Evolutionary conservation across 2,888 invertebrate genomes (phyloP), one percentile per base, ranked within the genome.

Genomic region (Leptarthrus brevirostris): DNA sequence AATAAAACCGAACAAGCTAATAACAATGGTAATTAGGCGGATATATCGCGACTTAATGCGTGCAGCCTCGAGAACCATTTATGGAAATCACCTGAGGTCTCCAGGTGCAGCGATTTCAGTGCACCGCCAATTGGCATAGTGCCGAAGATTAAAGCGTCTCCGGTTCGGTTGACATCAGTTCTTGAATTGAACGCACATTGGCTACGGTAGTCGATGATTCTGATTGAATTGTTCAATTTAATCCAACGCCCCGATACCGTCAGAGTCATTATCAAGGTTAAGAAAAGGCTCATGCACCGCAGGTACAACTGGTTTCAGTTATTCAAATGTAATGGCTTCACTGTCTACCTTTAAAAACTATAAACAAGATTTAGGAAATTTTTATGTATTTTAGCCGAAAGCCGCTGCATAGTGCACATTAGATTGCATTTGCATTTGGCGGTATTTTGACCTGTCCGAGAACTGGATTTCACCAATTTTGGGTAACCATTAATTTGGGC

Each of bases 11-110:
- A 56, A 56, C 56, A 16, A 56, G 14, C 56, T 26, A 34, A 34
- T 56, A 56, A 56, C 56, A 56, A 56, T 56, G 56, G 56, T 56
- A 56, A 56, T 56, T 56, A 56, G 56, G 56, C 56, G 56, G 56
- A 56, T 56, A 56, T 54, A 26, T 16, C 34, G 24, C 56, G 26
- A 6, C 30, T 56, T 56, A 30, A 56, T 56, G 56, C 56, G 56
- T 56, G 34, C 34, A 56, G 56, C 56, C 56, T 56, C 56, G 56
- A 56, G 14, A 6, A 16, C 30, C 56, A 6, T 56, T n/a, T 14
- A 26, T 56, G 56, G 56, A 56, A n/a, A 30, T 14, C 12, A 56
- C 56, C 56, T 56, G 56, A 26, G 30, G 30, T 8, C 26, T 14
- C 53, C 56, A 30, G 14, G 54, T 30, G 30, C 56, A 16, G 56